Evolutionary conservation across 2,113 vertebrate species (phyloP), one percentile per base, ranked within the genome.

Genomic region (Hiodon alosoides): DNA sequence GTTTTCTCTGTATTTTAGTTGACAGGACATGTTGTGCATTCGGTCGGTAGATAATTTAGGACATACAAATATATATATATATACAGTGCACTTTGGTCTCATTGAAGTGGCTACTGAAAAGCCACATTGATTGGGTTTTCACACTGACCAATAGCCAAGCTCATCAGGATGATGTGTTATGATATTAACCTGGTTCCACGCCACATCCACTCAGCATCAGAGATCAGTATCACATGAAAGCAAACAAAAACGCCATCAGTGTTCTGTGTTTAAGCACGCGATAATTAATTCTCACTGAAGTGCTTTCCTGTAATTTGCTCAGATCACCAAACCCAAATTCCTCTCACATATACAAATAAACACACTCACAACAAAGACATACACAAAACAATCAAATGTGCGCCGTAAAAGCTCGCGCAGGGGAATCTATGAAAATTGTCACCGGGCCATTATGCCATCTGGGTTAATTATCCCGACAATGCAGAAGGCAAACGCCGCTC

Each of bases 231-330:
- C 85, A 84, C 84, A 70, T 57, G n/a, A 82, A 71, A 73, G 81
- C 89, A 89, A 91, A 91, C 89, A 91, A 90, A 89, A 90, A 89
- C 89, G 87, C 86, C 83, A 85, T 85, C 86, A 86, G 88, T 76
- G 81, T 87, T 90, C 84, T 82, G 81, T 82, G 83, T 90, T 90
- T 90, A 91, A 91, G 90, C 90, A 89, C 87, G 84, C 46, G 82
- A 87, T 91, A 92, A 92, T 92, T 91, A 90, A 91, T 91, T 90
- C 88, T 86, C 86, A 86, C 83, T 90, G 84, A 90, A 91, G 90
- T 89, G 91, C 91, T 91, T 89, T 89, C 82, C 84, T 85, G 85
- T 88, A 89, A 87, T 91, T 90, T 90, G 87, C 90, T 90, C 87
- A 84, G 87, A 90, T 89, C 88, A 87, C 86, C 82, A 87, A 89